A percentile compares a stretch with the other conserved stretches of the same genome.
phyloP scores from a whole-genome alignment of 2,888 invertebrate species.

The Platycnemis pennipes region DNA sequence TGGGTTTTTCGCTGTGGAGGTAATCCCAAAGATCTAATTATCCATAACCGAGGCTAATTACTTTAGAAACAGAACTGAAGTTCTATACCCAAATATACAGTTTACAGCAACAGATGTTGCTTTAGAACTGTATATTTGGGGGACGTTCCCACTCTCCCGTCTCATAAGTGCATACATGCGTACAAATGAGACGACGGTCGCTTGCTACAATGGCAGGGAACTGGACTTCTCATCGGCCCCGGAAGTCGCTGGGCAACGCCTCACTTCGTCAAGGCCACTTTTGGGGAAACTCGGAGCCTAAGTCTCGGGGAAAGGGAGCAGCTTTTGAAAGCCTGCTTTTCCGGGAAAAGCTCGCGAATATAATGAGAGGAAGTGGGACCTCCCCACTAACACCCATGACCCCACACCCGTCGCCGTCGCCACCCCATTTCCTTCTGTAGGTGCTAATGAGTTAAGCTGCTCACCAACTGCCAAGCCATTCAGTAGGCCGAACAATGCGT shows the following conservation, averaged over 20 bases:
- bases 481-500: background rate
- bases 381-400: background rate
- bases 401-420: background rate
- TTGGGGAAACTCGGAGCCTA: background rate
- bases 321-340: background rate
- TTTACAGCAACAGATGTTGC: too few species aligned
- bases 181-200: background rate
- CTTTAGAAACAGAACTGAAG: background rate
- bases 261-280: background rate
- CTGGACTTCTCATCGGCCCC: background rate
- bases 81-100: too few species aligned
- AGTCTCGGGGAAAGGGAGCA: background rate
- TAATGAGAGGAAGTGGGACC: background rate
- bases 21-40: too few species aligned
- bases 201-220: background rate
- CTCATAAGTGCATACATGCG: background rate
- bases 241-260: background rate
- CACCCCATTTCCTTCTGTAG: background rate
- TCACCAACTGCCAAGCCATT: background rate
- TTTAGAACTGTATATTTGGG: background rate
- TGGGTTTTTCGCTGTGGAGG: too few species aligned
- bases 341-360: slow-evolving; percentile 7
- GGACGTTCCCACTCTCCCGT: background rate
- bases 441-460: background rate
- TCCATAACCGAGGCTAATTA: background rate